A percentile compares a stretch with the other conserved stretches of the same genome.
These are phyloP conservation scores for Macroramphosus scolopax DNA, from an alignment of 2,797 vertebrate genomes.

Conservation along the genomic window DNA sequence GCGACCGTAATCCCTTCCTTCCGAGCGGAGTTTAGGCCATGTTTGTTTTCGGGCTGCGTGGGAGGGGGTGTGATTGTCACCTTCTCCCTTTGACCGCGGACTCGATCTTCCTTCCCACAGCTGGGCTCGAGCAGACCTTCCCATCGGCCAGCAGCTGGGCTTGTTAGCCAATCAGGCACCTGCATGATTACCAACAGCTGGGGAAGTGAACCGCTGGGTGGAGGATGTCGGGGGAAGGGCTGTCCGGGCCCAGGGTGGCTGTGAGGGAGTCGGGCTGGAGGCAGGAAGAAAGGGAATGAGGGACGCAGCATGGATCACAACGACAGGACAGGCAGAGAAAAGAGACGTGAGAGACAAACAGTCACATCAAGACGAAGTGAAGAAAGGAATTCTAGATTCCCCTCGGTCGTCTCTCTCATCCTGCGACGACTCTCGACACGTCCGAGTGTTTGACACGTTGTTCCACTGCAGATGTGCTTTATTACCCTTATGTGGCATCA, in stretches of 20 bases:
- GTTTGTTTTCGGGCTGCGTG: conserved; percentile 17
- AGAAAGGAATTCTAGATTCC: neutral
- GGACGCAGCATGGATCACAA: conserved; percentile 8
- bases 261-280: conserved; percentile 16
- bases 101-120: conserved; percentile 55
- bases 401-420: too few relatives aligned
- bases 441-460: too few relatives aligned
- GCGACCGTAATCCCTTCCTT: conserved; percentile 31
- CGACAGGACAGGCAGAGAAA: conserved; percentile 14
- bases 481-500: conserved; percentile 40
- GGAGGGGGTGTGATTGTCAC: conserved; percentile 46
- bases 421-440: too few relatives aligned
- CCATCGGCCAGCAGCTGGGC: conserved; percentile 56
- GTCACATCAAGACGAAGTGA: conserved; percentile 6
- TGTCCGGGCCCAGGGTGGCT: conserved; percentile 12
- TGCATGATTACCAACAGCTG: conserved; percentile 69
- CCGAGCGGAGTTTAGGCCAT: too few relatives aligned
- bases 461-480: conserved; percentile 38
- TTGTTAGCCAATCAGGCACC: conserved; percentile 68
- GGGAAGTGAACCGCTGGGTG: conserved; percentile 46
- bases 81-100: conserved; percentile 55
- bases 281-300: conserved; percentile 16
- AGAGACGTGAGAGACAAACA: conserved; percentile 5
- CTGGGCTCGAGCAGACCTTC: conserved; percentile 48
- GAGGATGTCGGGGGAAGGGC: conserved; percentile 11